Base-by-base conservation (phyloP, 2,113 vertebrate genomes). In the Dermatemys mawii region DNA sequence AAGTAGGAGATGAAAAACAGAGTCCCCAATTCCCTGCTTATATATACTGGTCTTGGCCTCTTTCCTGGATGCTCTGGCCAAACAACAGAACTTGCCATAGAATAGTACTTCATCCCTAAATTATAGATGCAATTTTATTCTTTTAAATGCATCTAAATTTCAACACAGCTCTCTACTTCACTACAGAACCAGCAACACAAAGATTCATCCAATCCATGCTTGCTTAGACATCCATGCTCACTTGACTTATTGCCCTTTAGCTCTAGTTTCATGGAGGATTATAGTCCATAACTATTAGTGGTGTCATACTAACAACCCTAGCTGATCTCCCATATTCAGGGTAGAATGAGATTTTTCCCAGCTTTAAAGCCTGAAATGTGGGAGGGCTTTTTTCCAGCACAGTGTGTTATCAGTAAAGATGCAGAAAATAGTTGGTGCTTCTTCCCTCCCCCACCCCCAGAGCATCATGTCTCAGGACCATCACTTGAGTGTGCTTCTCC, bases 31-130 rank as follows among this genome's bases (percentile, higher is more conserved):
- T 70, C 63, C 51, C 83, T 32, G 32, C 3, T 27, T 73, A 63
- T 29, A 14, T 1, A 24, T 50, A n/a, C 48, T 32, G 53, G 49
- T 9, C 53, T 49, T 46, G 3, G n/a, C 1, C 2, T 2, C 19
- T 6, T 51, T 78, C 63, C 8, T n/a, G 53, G 7, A 2, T 70
- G 83, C 0, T 81, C 88, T 90, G 83, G 51, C 48, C 32, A 76
- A 93, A 21, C 24, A 21, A 19, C 0, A 32, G 7, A 11, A 19
- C 1, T 38, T 0, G 1, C n/a, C 86, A 13, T 0, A 46, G 48
- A 19, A 63, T 3, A 0, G 0, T 48, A 8, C 73, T 79, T 86
- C n/a, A 44, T 44, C 70, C 8, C 67, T 1, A 2, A 50, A 35
- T 9, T 27, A 2, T 1, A 70, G 14, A 8, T 27, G 19, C 35